Evolutionary conservation across 2,797 vertebrate genomes (phyloP).

Genomic region (Vespertilio murinus): DNA sequence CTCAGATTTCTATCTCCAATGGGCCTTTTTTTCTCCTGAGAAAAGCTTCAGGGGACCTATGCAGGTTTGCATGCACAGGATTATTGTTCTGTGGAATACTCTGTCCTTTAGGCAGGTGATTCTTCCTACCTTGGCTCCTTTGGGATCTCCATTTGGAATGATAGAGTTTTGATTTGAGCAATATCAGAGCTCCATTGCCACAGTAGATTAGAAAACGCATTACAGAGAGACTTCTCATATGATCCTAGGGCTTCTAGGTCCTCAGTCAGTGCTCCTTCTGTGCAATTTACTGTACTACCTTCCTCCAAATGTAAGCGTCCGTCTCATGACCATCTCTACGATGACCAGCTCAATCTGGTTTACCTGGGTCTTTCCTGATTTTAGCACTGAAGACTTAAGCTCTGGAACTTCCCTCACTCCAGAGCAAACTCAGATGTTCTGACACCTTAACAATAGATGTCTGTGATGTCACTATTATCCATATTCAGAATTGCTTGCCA

Average conservation of each 20-base stretch:
- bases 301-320: not conserved
- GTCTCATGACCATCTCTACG: not conserved
- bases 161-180: not conserved
- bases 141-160: not conserved
- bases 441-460: not conserved
- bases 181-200: not conserved
- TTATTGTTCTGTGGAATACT: not conserved
- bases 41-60: not conserved
- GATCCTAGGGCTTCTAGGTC: not conserved
- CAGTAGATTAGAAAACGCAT: not conserved
- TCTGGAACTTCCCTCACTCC: not conserved
- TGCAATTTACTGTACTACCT: not conserved
- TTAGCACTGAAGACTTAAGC: not conserved
- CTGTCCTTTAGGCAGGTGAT: not conserved
- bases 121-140: not conserved
- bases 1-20: not conserved
- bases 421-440: not conserved
- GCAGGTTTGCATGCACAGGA: not conserved
- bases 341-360: not conserved
- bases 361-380: not conserved
- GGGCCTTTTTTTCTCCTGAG: not conserved
- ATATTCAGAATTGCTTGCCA: not conserved
- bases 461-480: not conserved
- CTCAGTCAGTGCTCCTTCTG: not conserved
- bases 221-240: not conserved